Conservation (phyloP, 2,797 vertebrate genomes). For the Helostoma temminkii region DNA sequence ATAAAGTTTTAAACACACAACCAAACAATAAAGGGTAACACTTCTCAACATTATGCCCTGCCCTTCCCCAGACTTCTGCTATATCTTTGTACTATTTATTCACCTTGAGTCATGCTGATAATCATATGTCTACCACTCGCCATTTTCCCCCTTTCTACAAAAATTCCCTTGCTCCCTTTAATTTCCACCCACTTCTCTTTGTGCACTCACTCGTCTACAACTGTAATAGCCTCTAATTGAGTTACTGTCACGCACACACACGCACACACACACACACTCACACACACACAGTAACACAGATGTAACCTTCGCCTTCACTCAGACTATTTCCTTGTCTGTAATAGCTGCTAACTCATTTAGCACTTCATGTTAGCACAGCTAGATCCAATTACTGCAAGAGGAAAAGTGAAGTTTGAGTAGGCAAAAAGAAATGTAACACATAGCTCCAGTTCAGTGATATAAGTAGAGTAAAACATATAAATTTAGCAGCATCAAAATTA, state of each 20-base stretch:
- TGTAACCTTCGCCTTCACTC: constrained; percentile 62
- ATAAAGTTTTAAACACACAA: constrained; percentile 21
- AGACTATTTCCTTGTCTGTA: constrained; percentile 62
- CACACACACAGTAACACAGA: constrained; percentile 18
- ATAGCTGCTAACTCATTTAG: constrained; percentile 77
- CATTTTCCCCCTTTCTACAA: constrained; percentile 4
- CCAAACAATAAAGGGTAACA: constrained; percentile 27
- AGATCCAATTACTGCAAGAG: constrained; percentile 74
- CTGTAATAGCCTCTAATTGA: constrained; percentile 38
- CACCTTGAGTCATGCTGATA: constrained; percentile 12
- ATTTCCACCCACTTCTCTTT: constrained; percentile 4
- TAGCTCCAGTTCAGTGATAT: constrained; percentile 37
- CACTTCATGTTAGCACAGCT: constrained; percentile 77
- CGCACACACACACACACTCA: constrained; percentile 17
- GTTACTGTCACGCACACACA: constrained; percentile 21
- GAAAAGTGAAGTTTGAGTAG: constrained; percentile 63
- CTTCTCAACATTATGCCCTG: constrained; percentile 21
- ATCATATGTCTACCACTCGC: constrained; percentile 13
- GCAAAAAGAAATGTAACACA: constrained; percentile 56
- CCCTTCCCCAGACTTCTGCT: constrained; percentile 8
- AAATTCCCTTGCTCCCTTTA: constrained; percentile 12
- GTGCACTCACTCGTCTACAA: constrained; percentile 36
- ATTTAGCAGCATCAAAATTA: background rate
- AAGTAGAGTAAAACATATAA: background rate
- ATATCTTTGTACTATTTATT: constrained; percentile 19